A percentile compares a stretch with the other conserved stretches of the same genome.
Evolutionary conservation across 2,797 vertebrate genomes (phyloP).

Genomic region (Balearica regulorum): DNA sequence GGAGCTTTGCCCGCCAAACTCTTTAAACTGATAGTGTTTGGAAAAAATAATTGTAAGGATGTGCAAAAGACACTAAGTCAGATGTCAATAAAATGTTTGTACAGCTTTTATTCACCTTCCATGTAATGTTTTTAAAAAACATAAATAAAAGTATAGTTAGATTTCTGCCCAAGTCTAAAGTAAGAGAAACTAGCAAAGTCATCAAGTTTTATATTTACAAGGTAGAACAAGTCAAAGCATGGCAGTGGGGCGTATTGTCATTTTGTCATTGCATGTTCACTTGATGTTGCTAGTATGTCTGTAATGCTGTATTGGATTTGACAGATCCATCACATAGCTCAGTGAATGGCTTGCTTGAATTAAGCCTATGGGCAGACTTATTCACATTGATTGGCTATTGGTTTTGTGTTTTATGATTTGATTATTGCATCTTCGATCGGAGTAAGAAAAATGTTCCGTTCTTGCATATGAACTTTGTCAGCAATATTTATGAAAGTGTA

Average conservation of each 20-base stretch:
- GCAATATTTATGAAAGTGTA: not conserved
- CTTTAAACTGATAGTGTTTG: conserved; percentile 1
- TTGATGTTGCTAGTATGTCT: conserved; percentile 73
- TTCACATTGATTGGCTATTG: conserved; percentile 68
- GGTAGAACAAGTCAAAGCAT: conserved; percentile 66
- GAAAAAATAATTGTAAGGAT: not conserved
- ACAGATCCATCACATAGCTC: conserved; percentile 76
- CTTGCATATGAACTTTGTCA: not conserved
- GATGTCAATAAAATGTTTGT: not conserved
- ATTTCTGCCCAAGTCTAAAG: not conserved
- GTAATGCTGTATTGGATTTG: conserved; percentile 60
- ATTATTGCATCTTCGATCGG: conserved; percentile 59
- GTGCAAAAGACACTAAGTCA: not conserved
- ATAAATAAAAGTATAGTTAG: not conserved
- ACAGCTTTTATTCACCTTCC: not conserved
- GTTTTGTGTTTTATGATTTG: conserved; percentile 72
- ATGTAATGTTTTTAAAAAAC: not conserved
- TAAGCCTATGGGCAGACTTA: conserved; percentile 68
- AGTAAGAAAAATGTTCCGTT: not conserved
- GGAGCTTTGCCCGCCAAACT: not conserved
- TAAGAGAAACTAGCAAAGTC: not conserved
- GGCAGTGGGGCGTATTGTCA: conserved; percentile 71
- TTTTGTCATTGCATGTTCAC: conserved; percentile 78
- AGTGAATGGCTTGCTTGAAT: conserved; percentile 80
- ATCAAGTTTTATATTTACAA: not conserved